phyloP scores from a whole-genome alignment of 2,797 vertebrate species.

The Artibeus lituratus region DNA sequence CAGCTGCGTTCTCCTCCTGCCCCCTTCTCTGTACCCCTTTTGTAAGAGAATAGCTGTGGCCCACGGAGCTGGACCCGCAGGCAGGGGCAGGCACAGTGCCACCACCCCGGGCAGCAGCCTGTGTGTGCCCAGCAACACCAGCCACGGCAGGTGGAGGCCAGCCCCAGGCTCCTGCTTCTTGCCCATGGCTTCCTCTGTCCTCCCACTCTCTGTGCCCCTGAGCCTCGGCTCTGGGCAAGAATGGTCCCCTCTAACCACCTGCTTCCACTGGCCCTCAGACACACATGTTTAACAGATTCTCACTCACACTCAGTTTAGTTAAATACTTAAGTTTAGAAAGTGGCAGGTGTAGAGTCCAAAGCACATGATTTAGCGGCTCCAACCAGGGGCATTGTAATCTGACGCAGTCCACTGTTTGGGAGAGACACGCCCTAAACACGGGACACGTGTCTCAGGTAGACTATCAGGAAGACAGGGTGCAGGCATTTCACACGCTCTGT shows the following conservation, averaged over 20 bases:
- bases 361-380: background rate
- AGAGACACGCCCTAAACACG: background rate
- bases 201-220: background rate
- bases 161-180: background rate
- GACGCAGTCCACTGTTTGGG: background rate
- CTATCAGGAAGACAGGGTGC: background rate
- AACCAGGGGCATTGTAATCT: no score
- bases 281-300: background rate
- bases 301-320: background rate
- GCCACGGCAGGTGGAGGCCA: background rate
- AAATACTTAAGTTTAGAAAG: background rate
- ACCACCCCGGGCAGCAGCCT: background rate
- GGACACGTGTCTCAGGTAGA: background rate
- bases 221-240: background rate
- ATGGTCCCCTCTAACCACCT: background rate
- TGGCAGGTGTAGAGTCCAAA: background rate
- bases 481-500: background rate
- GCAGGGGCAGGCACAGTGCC: no score
- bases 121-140: background rate
- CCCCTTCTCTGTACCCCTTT: background rate
- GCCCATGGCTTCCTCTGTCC: fast-evolving
- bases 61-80: background rate
- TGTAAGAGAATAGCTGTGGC: background rate
- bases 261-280: background rate
- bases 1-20: no score